phyloP scores from a whole-genome alignment of 2,888 invertebrate species.

The Macaria notata region DNA sequence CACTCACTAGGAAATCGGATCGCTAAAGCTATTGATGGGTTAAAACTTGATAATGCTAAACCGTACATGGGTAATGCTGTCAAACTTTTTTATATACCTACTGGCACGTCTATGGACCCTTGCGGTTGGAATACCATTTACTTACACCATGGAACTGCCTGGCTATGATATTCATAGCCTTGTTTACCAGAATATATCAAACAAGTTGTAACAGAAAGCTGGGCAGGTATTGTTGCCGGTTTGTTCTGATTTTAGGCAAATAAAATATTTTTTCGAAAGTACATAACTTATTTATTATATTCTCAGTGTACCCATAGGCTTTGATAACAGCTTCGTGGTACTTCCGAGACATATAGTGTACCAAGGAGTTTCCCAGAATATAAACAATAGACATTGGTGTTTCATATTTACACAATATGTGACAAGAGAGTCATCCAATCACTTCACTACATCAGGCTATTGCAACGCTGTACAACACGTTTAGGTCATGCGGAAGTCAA shows the following conservation, averaged over 20 bases:
- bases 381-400: conserved; percentile 7
- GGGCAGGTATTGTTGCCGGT: conserved; percentile 79
- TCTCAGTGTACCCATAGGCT: no score
- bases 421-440: no score
- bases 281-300: no score
- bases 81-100: conserved; percentile 79
- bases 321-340: no score
- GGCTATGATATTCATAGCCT: conserved; percentile 83
- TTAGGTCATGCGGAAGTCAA: conserved; percentile 9
- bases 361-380: conserved; percentile 4
- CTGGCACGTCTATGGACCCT: conserved; percentile 86
- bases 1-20: conserved; percentile 65
- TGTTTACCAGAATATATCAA: conserved; percentile 77
- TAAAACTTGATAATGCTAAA: conserved; percentile 62
- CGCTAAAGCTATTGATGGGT: conserved; percentile 66
- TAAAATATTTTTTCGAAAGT: conserved; percentile 20
- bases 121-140: conserved; percentile 79
- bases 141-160: conserved; percentile 86
- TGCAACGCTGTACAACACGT: no score
- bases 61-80: conserved; percentile 82
- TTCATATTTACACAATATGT: conserved; percentile 10
- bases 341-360: background rate
- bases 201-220: conserved; percentile 83
- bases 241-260: no score
- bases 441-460: no score